Percentiles rank a stretch among this genome's conserved stretches.
Conservation (phyloP, 2,797 vertebrate species). For the Lithobates pipiens region DNA sequence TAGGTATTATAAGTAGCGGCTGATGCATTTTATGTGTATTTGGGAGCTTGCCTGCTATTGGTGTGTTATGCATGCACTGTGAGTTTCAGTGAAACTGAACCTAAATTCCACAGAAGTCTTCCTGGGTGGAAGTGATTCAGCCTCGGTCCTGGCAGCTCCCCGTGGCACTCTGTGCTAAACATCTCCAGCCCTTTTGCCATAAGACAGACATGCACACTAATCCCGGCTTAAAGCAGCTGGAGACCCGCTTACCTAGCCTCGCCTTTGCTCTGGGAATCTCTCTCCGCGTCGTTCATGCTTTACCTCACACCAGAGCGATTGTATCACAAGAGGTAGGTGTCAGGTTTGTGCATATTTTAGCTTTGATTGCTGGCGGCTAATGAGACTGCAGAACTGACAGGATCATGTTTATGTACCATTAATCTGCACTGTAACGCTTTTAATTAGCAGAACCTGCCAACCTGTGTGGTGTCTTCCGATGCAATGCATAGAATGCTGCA, state of each 20-base stretch:
- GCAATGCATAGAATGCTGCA: neutral
- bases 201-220: neutral
- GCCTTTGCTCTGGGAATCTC: neutral
- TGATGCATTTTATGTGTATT: too few relatives aligned
- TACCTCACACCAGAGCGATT: too few relatives aligned
- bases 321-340: neutral
- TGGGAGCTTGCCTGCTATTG: neutral
- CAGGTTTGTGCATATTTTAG: neutral
- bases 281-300: neutral
- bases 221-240: neutral
- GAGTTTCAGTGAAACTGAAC: neutral
- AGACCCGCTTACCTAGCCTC: conserved; percentile 1
- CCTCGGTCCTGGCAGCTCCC: too few relatives aligned
- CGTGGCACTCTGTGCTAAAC: too few relatives aligned
- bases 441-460: conserved; percentile 1
- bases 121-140: too few relatives aligned
- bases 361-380: neutral
- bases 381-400: neutral
- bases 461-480: neutral
- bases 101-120: too few relatives aligned
- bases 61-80: neutral
- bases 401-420: neutral
- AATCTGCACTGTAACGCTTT: neutral
- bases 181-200: neutral
- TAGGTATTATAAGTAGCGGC: neutral